These are phyloP conservation scores for Pedicia rivosa DNA, from an alignment of 2,888 invertebrate genomes.

Conservation along the genomic window DNA sequence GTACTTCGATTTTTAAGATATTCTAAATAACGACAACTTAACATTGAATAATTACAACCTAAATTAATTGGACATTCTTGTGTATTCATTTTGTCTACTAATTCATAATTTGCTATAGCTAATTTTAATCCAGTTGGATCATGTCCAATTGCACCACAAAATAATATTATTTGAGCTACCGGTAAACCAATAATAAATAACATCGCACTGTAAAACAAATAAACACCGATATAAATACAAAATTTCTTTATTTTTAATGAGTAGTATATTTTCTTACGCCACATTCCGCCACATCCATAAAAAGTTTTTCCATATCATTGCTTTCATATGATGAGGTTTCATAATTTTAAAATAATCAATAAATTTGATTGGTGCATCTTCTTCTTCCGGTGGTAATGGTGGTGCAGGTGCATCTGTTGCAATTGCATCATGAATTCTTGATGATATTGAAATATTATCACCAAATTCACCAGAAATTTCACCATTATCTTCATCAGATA, in stretches of 20 bases:
- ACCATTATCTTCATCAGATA: conserved; percentile 48
- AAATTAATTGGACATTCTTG: conserved; percentile 33
- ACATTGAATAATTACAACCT: conserved; percentile 44
- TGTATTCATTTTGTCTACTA: conserved; percentile 33
- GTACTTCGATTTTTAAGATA: conserved; percentile 51
- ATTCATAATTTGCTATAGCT: conserved; percentile 69
- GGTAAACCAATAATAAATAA: conserved; percentile 75
- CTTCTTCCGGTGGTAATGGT: conserved; percentile 54
- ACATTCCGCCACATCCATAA: conserved; percentile 74
- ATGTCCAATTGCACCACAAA: conserved; percentile 79
- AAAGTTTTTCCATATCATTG: conserved; percentile 77
- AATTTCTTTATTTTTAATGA: background rate
- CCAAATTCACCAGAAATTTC: conserved; percentile 81
- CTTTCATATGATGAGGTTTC: conserved; percentile 56
- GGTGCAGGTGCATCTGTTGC: conserved; percentile 38
- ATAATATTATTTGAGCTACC: conserved; percentile 69
- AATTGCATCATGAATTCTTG: conserved; percentile 48
- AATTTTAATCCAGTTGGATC: conserved; percentile 61
- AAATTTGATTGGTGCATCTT: conserved; percentile 33
- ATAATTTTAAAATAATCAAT: conserved; percentile 46
- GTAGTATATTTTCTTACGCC: background rate
- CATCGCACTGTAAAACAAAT: no score
- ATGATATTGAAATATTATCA: conserved; percentile 66
- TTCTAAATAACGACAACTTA: conserved; percentile 66
- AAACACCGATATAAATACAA: conserved; percentile 29